Percentiles rank a stretch among this genome's conserved stretches.
Evolutionary conservation across 2,797 vertebrate genomes (phyloP).

Genomic region (Urophycis tenuis): DNA sequence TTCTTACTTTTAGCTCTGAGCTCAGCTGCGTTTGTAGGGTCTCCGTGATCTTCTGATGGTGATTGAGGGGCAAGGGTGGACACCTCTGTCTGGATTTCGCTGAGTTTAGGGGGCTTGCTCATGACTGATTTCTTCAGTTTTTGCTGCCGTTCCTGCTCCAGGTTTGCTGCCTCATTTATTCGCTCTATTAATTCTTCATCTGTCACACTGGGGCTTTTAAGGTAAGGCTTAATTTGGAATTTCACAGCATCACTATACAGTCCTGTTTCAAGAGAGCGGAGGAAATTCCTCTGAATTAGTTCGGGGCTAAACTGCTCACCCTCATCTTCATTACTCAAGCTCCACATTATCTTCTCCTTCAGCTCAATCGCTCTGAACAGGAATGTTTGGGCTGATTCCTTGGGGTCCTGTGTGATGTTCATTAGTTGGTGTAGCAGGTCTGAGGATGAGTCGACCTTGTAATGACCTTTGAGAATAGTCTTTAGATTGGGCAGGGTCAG

Average conservation of each 20-base stretch:
- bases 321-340: conserved; percentile 3
- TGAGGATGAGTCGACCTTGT: conserved; percentile 4
- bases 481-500: neutral
- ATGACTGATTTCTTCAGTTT: neutral
- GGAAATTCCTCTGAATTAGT: conserved; percentile 4
- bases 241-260: conserved; percentile 7
- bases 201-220: neutral
- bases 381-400: conserved; percentile 15
- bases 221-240: neutral
- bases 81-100: neutral
- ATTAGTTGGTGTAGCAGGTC: conserved; percentile 1
- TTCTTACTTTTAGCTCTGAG: too few relatives aligned
- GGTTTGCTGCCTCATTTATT: conserved; percentile 3
- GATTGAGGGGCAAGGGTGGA: too few relatives aligned
- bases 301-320: conserved; percentile 11
- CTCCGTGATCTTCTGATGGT: too few relatives aligned
- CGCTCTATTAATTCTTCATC: conserved; percentile 14
- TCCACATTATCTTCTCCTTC: conserved; percentile 16
- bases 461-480: conserved; percentile 9
- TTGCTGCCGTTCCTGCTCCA: conserved; percentile 8
- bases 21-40: too few relatives aligned
- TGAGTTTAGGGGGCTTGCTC: neutral
- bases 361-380: conserved; percentile 17
- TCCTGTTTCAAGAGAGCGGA: neutral
- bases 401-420: conserved; percentile 13